Conservation (phyloP, 2,797 vertebrate genomes). For the Oreonectes daqikongensis region DNA sequence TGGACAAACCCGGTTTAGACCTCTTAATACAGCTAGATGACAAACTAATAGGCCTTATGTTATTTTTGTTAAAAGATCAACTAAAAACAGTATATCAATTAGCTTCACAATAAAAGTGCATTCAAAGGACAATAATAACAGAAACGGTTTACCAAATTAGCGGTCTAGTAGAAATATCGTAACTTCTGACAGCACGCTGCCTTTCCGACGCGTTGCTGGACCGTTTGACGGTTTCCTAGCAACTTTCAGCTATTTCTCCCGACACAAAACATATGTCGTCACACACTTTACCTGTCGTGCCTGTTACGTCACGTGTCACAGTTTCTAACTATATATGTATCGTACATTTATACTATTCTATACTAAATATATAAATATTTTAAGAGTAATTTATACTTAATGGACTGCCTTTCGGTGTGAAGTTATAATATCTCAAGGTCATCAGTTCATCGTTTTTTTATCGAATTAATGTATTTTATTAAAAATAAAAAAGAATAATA, state of each 20-base stretch:
- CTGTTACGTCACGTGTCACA: not conserved
- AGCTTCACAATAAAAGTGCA: not conserved
- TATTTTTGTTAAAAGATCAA: too few species aligned
- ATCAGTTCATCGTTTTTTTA: not conserved
- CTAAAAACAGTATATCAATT: not conserved
- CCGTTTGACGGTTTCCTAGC: slow-evolving; percentile 17
- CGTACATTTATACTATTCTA: not conserved
- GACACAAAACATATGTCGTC: not conserved
- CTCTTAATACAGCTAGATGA: not conserved
- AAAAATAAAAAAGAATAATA: too few species aligned
- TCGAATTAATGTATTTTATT: not conserved
- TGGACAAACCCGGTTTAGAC: not conserved
- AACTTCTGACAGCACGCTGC: not conserved
- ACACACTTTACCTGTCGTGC: not conserved
- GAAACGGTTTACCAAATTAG: slow-evolving; percentile 14
- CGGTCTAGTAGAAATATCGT: not conserved
- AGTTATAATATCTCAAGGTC: not conserved
- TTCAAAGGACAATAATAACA: not conserved
- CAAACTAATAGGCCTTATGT: too few species aligned
- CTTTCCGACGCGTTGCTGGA: not conserved
- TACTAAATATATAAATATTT: too few species aligned
- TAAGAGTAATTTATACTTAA: not conserved
- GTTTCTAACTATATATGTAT: not conserved
- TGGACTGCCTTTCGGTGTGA: not conserved
- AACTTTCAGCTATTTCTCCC: not conserved